phyloP scores from a whole-genome alignment of 30 jellyfish, hydroid and myxozoan genomes.

The Aurelia sp. region DNA sequence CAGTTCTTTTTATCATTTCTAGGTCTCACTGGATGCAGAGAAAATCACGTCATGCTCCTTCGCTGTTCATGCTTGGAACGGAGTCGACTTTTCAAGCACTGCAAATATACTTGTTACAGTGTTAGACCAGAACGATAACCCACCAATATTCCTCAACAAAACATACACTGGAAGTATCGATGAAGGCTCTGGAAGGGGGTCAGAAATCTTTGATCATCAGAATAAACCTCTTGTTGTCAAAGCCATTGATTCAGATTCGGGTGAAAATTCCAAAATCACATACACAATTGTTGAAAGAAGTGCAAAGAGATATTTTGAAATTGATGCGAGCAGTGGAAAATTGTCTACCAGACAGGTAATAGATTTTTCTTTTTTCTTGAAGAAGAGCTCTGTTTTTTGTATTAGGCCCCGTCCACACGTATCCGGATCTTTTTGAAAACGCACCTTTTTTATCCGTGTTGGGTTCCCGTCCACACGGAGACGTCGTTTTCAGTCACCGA shows the following conservation, averaged over 20 bases:
- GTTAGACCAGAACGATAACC: slow-evolving; percentile 86
- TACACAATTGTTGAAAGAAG: slow-evolving; percentile 75
- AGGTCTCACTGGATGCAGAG: slow-evolving; percentile 91
- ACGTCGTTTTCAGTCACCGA: no score
- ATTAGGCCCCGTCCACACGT: no score
- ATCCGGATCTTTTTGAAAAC: no score
- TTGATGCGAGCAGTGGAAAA: slow-evolving; percentile 81
- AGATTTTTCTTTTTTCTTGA: no score
- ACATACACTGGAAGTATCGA: slow-evolving; percentile 78
- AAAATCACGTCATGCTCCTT: slow-evolving; percentile 59
- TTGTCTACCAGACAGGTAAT: slow-evolving; percentile 71
- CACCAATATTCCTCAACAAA: slow-evolving; percentile 66
- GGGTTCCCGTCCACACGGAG: no score
- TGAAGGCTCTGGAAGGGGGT: slow-evolving; percentile 92
- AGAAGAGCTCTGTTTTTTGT: no score
- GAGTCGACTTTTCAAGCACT: slow-evolving; percentile 25
- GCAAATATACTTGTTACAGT: slow-evolving; percentile 64
- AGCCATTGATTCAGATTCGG: slow-evolving; percentile 88
- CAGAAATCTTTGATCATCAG: slow-evolving; percentile 65
- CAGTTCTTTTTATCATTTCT: background rate
- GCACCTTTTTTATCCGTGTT: no score
- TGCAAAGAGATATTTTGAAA: slow-evolving; percentile 72
- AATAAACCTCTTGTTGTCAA: slow-evolving; percentile 58
- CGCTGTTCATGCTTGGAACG: slow-evolving; percentile 64
- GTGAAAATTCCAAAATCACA: slow-evolving; percentile 76